Conservation (phyloP, 2,113 vertebrate genomes). For the Percopsis transmontana region DNA sequence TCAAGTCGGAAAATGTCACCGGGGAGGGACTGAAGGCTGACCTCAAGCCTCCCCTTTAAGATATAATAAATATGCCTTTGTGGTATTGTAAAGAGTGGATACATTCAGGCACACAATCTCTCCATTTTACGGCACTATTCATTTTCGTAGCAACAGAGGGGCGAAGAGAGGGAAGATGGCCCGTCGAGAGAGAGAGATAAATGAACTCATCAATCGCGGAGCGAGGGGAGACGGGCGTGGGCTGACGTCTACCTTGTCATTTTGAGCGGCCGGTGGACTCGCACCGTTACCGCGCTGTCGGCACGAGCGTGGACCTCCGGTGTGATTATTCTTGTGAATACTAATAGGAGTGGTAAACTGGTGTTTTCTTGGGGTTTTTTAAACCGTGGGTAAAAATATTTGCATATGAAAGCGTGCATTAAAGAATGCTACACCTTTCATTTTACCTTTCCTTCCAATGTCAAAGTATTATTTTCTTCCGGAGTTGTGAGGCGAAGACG, state of each 20-base stretch:
- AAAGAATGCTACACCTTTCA: slow-evolving; percentile 21
- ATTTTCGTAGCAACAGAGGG: slow-evolving; percentile 79
- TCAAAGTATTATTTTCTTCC: slow-evolving; percentile 4
- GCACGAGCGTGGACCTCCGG: slow-evolving; percentile 10
- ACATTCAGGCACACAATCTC: slow-evolving; percentile 72
- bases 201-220: slow-evolving; percentile 82
- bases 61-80: slow-evolving; percentile 82
- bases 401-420: slow-evolving; percentile 40
- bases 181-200: slow-evolving; percentile 73
- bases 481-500: slow-evolving; percentile 4
- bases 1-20: slow-evolving; percentile 83
- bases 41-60: slow-evolving; percentile 72
- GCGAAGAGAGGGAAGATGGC: slow-evolving; percentile 76
- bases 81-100: slow-evolving; percentile 60
- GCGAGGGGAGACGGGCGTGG: slow-evolving; percentile 34
- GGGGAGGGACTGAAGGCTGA: slow-evolving; percentile 72
- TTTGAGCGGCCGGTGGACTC: slow-evolving; percentile 55
- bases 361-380: slow-evolving; percentile 34
- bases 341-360: slow-evolving; percentile 22
- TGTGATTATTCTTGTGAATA: slow-evolving; percentile 37
- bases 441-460: background rate
- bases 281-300: slow-evolving; percentile 18
- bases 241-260: slow-evolving; percentile 52
- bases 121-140: slow-evolving; percentile 77
- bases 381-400: slow-evolving; percentile 28